phyloP scores from a whole-genome alignment of 2,113 vertebrate genomes.

The Dolichotis patagonum region DNA sequence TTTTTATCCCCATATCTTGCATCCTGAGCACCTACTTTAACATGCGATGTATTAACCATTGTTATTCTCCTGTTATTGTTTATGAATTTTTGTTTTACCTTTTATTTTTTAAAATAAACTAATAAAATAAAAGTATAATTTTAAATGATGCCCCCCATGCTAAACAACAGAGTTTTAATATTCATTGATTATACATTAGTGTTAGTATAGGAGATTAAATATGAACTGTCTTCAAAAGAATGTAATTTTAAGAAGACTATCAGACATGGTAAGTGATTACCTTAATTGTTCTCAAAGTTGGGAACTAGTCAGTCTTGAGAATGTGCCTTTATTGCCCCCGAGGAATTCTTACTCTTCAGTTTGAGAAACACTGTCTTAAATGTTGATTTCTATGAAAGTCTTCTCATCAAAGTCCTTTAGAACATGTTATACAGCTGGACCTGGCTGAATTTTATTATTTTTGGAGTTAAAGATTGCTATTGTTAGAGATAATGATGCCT shows the following conservation, averaged over 20 bases:
- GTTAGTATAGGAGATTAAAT: slow-evolving; percentile 54
- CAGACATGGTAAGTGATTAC: slow-evolving; percentile 63
- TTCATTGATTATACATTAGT: slow-evolving; percentile 48
- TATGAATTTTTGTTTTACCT: not conserved
- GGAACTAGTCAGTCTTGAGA: not conserved
- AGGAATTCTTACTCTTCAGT: not conserved
- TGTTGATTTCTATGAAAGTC: slow-evolving; percentile 72
- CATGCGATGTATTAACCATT: not conserved
- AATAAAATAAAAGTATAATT: slow-evolving; percentile 3
- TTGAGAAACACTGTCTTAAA: slow-evolving; percentile 73
- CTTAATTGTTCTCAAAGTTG: not conserved
- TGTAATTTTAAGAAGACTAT: slow-evolving; percentile 70
- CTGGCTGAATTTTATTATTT: slow-evolving; percentile 66
- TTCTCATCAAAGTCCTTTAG: slow-evolving; percentile 79
- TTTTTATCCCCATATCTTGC: not conserved
- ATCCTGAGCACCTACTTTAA: not conserved
- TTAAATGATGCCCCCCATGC: slow-evolving; percentile 49
- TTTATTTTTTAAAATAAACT: not conserved
- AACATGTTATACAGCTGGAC: slow-evolving; percentile 74
- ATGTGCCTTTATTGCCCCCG: not conserved
- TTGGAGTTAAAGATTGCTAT: slow-evolving; percentile 73
- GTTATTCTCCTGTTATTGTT: not conserved
- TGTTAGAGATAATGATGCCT: slow-evolving; percentile 82
- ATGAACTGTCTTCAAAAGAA: slow-evolving; percentile 73
- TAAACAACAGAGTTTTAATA: slow-evolving; percentile 69